phyloP scores from a whole-genome alignment of 2,888 invertebrate species.

The Petrolisthes cinctipes region DNA sequence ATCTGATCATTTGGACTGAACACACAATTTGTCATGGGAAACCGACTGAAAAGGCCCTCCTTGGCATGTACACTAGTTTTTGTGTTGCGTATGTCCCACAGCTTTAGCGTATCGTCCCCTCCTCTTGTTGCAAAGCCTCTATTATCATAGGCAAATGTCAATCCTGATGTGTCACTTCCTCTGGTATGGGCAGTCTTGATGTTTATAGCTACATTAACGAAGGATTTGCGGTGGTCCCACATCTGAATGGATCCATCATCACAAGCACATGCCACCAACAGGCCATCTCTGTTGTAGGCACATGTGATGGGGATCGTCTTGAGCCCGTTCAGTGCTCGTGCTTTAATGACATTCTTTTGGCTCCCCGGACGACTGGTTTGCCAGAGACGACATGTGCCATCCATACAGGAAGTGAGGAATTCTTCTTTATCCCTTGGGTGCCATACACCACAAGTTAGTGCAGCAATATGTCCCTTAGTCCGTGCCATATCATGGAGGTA shows the following conservation, averaged over 20 bases:
- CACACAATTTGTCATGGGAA: conserved; percentile 76
- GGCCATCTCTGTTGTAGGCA: conserved; percentile 86
- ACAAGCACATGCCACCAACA: conserved; percentile 90
- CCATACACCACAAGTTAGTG: conserved; percentile 91
- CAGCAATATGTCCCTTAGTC: conserved; percentile 95
- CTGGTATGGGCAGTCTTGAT: conserved; percentile 84
- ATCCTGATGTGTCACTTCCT: conserved; percentile 84
- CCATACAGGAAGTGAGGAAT: conserved; percentile 93
- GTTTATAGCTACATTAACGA: conserved; percentile 84
- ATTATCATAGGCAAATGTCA: conserved; percentile 90
- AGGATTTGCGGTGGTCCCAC: conserved; percentile 94
- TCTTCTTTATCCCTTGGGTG: conserved; percentile 91
- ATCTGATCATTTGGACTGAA: conserved; percentile 95
- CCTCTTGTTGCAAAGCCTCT: conserved; percentile 83
- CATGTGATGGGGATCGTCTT: conserved; percentile 88
- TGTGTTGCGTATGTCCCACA: conserved; percentile 92
- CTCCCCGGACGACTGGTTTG: conserved; percentile 83
- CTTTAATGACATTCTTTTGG: conserved; percentile 80
- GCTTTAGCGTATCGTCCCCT: conserved; percentile 92
- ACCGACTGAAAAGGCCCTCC: conserved; percentile 82
- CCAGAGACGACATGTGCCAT: conserved; percentile 95
- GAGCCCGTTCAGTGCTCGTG: conserved; percentile 86
- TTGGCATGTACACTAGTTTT: conserved; percentile 82
- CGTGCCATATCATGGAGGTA: conserved; percentile 94
- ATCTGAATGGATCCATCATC: conserved; percentile 95